Percentiles rank a stretch among this genome's conserved stretches.
Evolutionary conservation across 2,113 vertebrate genomes (phyloP).

Genomic region (Fukomys damarensis): DNA sequence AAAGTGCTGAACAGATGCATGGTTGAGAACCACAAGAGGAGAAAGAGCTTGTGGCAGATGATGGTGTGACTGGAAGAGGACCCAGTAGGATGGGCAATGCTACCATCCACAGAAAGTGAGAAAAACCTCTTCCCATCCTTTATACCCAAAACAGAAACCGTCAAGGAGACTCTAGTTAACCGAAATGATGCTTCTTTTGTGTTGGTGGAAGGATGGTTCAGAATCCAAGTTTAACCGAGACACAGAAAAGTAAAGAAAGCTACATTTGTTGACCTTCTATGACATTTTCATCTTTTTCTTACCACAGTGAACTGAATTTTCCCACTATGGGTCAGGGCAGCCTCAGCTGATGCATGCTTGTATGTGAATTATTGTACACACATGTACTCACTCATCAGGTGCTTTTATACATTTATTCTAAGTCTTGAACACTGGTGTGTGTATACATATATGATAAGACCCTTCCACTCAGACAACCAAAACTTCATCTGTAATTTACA

Average conservation of each 20-base stretch:
- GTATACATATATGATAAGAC: neutral
- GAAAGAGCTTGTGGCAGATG: neutral
- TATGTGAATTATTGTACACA: neutral
- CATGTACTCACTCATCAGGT: neutral
- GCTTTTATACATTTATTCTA: neutral
- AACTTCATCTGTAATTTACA: neutral
- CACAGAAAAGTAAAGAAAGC: neutral
- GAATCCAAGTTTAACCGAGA: neutral
- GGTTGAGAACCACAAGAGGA: neutral
- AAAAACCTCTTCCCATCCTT: neutral
- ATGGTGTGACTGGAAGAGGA: neutral
- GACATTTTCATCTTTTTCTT: neutral
- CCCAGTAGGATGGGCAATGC: neutral
- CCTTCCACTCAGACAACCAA: neutral
- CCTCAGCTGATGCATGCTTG: too few relatives aligned
- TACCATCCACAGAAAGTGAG: rapidly evolving
- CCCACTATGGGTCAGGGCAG: neutral
- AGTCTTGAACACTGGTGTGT: neutral
- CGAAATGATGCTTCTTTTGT: neutral
- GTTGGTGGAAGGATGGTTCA: neutral
- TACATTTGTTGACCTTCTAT: neutral
- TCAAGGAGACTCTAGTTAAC: neutral
- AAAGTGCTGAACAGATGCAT: neutral
- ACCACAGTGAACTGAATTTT: neutral
- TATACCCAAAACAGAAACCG: neutral